Percentiles rank a stretch among this genome's conserved stretches.
phyloP scores from a whole-genome alignment of 2,797 vertebrate genomes.

The Poeciliopsis infans region DNA sequence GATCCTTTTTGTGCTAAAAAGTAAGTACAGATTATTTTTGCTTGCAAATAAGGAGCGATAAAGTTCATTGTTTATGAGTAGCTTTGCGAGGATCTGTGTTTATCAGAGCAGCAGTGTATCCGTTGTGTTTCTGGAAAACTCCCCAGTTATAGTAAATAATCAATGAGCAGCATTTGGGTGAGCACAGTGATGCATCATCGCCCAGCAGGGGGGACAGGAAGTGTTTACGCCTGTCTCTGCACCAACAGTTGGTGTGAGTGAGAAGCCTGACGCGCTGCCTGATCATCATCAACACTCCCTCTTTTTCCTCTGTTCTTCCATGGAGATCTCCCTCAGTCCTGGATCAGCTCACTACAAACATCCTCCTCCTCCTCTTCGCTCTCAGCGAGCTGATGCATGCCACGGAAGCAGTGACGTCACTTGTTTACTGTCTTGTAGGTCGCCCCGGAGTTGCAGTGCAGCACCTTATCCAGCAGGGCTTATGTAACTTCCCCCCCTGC shows the following conservation, averaged over 20 bases:
- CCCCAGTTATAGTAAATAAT: conserved; percentile 7
- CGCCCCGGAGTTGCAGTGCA: conserved; percentile 66
- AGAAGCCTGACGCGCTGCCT: conserved; percentile 33
- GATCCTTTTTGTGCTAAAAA: no score
- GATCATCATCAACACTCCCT: conserved; percentile 49
- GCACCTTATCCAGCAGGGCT: conserved; percentile 70
- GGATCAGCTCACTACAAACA: conserved; percentile 30
- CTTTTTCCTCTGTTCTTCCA: conserved; percentile 10
- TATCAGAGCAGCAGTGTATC: not conserved
- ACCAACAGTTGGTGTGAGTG: conserved; percentile 28
- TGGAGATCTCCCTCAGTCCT: conserved; percentile 42
- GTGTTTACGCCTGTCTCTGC: conserved; percentile 41
- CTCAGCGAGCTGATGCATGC: conserved; percentile 64
- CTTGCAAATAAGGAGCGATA: not conserved
- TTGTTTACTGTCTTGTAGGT: conserved; percentile 81
- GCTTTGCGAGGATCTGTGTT: not conserved
- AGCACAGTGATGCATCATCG: conserved; percentile 25
- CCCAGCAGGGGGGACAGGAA: conserved; percentile 39
- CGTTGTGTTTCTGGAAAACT: not conserved
- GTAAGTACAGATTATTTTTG: not conserved
- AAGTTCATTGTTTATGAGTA: not conserved
- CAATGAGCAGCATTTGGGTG: conserved; percentile 11
- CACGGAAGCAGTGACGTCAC: conserved; percentile 77
- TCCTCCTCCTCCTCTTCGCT: not conserved
- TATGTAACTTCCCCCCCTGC: conserved; percentile 67